These are phyloP conservation scores for Collichthys lucidus DNA, from an alignment of 2,113 vertebrate genomes.

Conservation along the genomic window DNA sequence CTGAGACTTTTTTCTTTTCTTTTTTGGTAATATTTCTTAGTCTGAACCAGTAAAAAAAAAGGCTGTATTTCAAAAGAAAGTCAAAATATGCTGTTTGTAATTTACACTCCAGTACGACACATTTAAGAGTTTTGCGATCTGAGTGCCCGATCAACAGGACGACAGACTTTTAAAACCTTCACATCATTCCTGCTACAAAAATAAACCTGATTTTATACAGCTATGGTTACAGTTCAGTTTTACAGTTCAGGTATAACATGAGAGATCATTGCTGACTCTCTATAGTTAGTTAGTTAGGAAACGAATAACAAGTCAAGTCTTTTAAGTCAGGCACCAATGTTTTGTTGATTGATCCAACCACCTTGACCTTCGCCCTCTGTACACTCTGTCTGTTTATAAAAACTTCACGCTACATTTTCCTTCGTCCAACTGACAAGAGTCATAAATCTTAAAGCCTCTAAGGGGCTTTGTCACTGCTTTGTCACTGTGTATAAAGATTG, in stretches of 20 bases:
- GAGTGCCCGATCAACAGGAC: not conserved
- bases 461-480: too few species aligned
- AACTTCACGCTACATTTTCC: not conserved
- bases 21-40: not conserved
- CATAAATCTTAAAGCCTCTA: too few species aligned
- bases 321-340: not conserved
- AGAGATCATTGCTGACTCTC: not conserved
- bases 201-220: not conserved
- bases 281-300: not conserved
- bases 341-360: not conserved
- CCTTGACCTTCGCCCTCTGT: not conserved
- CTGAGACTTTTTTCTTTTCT: not conserved
- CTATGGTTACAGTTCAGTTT: not conserved
- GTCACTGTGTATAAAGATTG: too few species aligned
- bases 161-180: not conserved
- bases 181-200: not conserved
- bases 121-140: not conserved
- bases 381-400: not conserved
- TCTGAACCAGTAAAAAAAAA: not conserved
- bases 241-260: too few species aligned
- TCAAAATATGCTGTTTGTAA: not conserved
- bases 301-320: not conserved
- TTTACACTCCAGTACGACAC: not conserved
- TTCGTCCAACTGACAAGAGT: too few species aligned
- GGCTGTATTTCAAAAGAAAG: not conserved